Base-by-base conservation (phyloP, 1,140 invertebrate species). In the Sycophaga agraensis region DNA sequence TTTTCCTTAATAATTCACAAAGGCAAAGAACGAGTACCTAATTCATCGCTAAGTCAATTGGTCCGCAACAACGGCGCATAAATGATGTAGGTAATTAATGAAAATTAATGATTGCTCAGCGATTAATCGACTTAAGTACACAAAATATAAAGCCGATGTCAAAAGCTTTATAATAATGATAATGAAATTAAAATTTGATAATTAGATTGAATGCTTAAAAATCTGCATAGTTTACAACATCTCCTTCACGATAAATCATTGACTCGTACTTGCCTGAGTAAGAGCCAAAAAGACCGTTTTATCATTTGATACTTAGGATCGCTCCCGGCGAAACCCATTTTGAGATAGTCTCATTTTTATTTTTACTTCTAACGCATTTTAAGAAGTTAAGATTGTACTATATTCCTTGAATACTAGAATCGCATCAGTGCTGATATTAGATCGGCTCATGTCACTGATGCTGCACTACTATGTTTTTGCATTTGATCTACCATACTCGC, bases 311-410 rank as follows among this genome's bases (percentile, higher is more conserved):
- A 19, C 4, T 42, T 34, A 21, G 21, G 53, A 57, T 63, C 61
- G 61, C 61, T 51, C 61, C 61, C 48, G 61, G 61, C 61, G 61
- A 63, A 51, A 22, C 7, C 16, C 17, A 50, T 39, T 16, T 40
- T 53, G 46, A 45, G 26, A 34, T 43, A 50, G 43, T 28, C 26
- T 37, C 26, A 26, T 40, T n/a, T 60, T 65, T 63, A 64, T 57
- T 68, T 69, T 60, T 48, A 54, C 40, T 65, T 57, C 43, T 61
- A 58, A n/a, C 19, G 35, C 16, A 46, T 45, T 54, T 51, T 45
- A 37, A 55, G 46, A 61, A 58, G 42, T 66, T 43, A 58, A 48
- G 59, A 54, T 62, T 66, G 59, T 66, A 63, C 59, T 63, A 58
- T 62, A 45, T 50, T 51, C 59, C 24, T 42, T 50, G 39, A 59